Percentiles rank a stretch among this genome's conserved stretches.
Evolutionary conservation across 2,888 invertebrate species (phyloP).

Genomic region (Scaptomyza cyrtandrae): DNA sequence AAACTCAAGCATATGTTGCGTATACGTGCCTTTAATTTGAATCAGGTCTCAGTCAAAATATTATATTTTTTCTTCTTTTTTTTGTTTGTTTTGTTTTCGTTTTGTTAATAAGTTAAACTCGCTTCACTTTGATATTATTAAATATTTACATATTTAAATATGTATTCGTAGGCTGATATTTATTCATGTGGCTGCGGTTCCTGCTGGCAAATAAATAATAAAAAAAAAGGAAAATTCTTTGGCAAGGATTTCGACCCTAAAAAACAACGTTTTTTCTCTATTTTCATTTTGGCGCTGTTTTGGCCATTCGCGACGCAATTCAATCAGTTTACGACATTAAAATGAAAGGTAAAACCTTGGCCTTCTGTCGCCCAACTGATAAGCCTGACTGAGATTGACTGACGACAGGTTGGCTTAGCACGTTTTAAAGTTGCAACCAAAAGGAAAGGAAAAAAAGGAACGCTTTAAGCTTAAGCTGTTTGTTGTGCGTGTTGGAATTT

Average conservation of each 20-base stretch:
- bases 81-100: not conserved
- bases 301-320: conserved; percentile 43
- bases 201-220: conserved; percentile 27
- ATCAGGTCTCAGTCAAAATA: conserved; percentile 40
- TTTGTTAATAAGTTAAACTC: conserved; percentile 49
- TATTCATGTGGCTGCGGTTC: conserved; percentile 44
- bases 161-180: conserved; percentile 55
- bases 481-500: conserved; percentile 37
- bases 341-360: conserved; percentile 50
- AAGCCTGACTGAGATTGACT: conserved; percentile 12
- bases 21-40: conserved; percentile 59
- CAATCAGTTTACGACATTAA: conserved; percentile 48
- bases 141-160: conserved; percentile 76
- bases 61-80: not conserved
- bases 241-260: conserved; percentile 23
- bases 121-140: conserved; percentile 71
- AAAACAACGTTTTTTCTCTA: conserved; percentile 1
- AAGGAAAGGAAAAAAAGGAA: not conserved
- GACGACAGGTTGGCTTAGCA: conserved; percentile 39
- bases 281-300: conserved; percentile 19
- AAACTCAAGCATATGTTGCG: conserved; percentile 47
- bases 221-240: conserved; percentile 28
- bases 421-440: conserved; percentile 17
- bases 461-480: conserved; percentile 1
- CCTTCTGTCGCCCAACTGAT: conserved; percentile 14